Conservation (phyloP, 2,888 invertebrate species). For the Osmoderma eremita region DNA sequence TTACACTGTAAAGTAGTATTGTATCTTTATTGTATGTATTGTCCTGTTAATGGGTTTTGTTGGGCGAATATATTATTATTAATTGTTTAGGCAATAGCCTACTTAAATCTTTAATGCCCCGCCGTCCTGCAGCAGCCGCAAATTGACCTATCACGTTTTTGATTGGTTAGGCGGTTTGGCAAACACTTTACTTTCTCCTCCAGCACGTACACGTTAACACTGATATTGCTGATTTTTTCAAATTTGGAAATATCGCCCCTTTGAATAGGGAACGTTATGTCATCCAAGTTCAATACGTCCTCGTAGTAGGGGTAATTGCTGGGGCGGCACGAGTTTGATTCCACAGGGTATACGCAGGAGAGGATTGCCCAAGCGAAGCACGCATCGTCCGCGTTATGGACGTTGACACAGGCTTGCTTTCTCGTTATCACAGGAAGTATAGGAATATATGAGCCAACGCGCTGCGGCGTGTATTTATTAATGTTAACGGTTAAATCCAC, state of each 20-base stretch:
- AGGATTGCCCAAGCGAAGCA: slow-evolving; percentile 41
- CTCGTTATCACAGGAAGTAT: slow-evolving; percentile 27
- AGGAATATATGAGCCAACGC: slow-evolving; percentile 49
- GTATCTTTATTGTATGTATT: too few species aligned
- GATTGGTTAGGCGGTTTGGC: slow-evolving; percentile 28
- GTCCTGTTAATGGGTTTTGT: too few species aligned
- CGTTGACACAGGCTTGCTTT: slow-evolving; percentile 40
- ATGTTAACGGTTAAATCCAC: slow-evolving; percentile 45
- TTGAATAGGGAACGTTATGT: slow-evolving; percentile 49
- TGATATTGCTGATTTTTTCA: slow-evolving; percentile 33
- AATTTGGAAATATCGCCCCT: slow-evolving; percentile 30
- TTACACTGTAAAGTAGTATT: too few species aligned
- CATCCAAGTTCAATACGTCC: slow-evolving; percentile 48
- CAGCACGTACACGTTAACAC: slow-evolving; percentile 40
- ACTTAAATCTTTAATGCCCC: slow-evolving; percentile 28
- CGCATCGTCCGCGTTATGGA: slow-evolving; percentile 38
- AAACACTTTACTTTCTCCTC: slow-evolving; percentile 25
- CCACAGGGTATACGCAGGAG: slow-evolving; percentile 30
- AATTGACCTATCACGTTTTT: background rate
- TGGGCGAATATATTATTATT: too few species aligned
- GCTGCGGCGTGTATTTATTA: slow-evolving; percentile 40
- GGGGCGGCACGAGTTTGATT: slow-evolving; percentile 39
- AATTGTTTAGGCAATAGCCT: slow-evolving; percentile 1
- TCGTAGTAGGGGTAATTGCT: slow-evolving; percentile 49
- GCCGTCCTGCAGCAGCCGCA: slow-evolving; percentile 8